phyloP scores from a whole-genome alignment of 2,113 vertebrate species.

The Tinamus guttatus region DNA sequence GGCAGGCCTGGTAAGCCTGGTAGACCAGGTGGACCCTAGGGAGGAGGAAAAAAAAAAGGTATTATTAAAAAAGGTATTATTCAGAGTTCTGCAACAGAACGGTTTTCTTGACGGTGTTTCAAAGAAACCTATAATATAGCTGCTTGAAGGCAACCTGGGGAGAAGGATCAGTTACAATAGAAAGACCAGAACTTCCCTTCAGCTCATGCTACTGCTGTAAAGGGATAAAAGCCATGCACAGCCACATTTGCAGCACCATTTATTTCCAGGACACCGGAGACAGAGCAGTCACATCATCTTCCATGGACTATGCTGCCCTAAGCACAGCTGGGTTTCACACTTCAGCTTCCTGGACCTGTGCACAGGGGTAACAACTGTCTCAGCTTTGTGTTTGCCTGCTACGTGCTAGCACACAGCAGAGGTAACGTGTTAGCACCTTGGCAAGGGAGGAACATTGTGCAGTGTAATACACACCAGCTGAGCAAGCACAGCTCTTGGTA shows the following conservation, averaged over 20 bases:
- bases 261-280: not conserved
- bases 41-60: not conserved
- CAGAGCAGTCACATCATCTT: not conserved
- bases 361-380: not conserved
- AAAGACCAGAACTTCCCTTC: not conserved
- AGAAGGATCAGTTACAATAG: not conserved
- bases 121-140: not conserved
- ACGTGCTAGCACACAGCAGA: not conserved
- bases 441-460: not conserved
- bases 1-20: slow-evolving; percentile 89
- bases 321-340: not conserved
- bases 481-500: not conserved
- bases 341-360: not conserved
- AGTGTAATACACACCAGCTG: not conserved
- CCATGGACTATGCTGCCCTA: not conserved
- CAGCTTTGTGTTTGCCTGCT: not conserved
- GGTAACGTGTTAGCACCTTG: not conserved
- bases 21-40: slow-evolving; percentile 89
- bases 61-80: not conserved
- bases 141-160: not conserved
- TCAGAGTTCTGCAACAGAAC: not conserved
- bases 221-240: not conserved
- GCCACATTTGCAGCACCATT: not conserved
- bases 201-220: fast-evolving
- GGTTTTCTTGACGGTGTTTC: not conserved